These are phyloP conservation scores for Ammodytes marinus DNA, from an alignment of 2,113 vertebrate genomes.

Conservation along the genomic window DNA sequence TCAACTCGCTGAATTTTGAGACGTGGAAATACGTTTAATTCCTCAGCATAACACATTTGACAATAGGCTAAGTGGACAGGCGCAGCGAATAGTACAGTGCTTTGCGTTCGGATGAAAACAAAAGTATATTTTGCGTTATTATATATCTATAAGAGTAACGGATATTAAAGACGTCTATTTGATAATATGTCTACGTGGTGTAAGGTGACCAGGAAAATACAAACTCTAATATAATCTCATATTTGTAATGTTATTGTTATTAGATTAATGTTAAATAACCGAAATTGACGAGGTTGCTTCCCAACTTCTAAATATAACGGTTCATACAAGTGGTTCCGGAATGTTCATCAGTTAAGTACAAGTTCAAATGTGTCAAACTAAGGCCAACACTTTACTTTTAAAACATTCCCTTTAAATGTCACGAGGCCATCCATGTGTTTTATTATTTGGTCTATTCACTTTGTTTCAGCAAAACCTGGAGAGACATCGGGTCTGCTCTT, in stretches of 20 bases:
- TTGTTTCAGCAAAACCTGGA: not conserved
- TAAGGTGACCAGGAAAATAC: not conserved
- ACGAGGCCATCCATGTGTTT: fast-evolving
- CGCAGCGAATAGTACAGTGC: not conserved
- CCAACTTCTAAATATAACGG: not conserved
- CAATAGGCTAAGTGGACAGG: not conserved
- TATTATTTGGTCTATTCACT: too few species aligned
- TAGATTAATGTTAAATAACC: not conserved
- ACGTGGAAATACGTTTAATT: not conserved
- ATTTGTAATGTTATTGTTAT: not conserved
- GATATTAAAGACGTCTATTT: not conserved
- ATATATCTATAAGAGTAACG: not conserved
- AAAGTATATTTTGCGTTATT: not conserved
- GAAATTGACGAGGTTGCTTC: not conserved
- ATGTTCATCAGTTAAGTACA: not conserved
- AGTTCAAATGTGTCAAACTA: not conserved
- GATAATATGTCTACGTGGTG: not conserved
- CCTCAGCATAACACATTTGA: not conserved
- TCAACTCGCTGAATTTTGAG: not conserved
- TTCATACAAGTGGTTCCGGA: not conserved
- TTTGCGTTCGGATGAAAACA: not conserved
- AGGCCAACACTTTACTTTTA: not conserved
- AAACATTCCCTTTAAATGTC: not conserved
- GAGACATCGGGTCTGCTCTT: not conserved
- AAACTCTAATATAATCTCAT: not conserved